Evolutionary conservation across 2,113 vertebrate species (phyloP).

Genomic region (Otocyon megalotis): DNA sequence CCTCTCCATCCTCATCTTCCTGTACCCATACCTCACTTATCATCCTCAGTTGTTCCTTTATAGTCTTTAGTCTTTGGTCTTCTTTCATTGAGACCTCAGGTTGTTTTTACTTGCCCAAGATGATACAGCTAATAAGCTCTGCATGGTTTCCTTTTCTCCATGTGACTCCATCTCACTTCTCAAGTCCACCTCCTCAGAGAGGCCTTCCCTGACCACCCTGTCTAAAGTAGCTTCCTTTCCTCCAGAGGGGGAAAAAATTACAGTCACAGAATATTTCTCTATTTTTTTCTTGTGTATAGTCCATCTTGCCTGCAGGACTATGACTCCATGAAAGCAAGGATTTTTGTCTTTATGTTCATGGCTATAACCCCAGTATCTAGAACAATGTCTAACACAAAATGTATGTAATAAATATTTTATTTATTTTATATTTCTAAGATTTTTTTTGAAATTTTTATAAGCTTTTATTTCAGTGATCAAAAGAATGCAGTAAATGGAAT

Average conservation of each 20-base stretch:
- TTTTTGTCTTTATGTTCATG: not conserved
- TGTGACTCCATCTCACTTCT: not conserved
- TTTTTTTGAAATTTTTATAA: slow-evolving; percentile 46
- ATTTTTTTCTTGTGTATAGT: not conserved
- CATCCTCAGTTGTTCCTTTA: not conserved
- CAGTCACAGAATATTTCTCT: not conserved
- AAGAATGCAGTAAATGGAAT: slow-evolving; percentile 84
- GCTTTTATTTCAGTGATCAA: slow-evolving; percentile 86
- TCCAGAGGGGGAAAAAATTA: not conserved
- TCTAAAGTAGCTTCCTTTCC: not conserved
- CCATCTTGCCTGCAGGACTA: not conserved
- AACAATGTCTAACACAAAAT: not conserved
- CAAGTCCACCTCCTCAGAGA: not conserved
- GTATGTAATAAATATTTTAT: not conserved
- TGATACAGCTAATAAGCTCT: not conserved
- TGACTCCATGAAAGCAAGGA: not conserved
- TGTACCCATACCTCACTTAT: not conserved
- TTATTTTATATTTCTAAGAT: not conserved
- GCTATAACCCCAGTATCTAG: not conserved
- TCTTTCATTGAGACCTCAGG: not conserved
- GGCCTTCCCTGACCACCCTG: not conserved
- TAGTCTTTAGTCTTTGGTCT: not conserved
- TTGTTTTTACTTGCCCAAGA: not conserved
- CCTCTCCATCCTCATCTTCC: not conserved
- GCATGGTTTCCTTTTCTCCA: not conserved